Base-by-base conservation (phyloP, 2,888 invertebrate genomes). In the Helicoverpa assulta region DNA sequence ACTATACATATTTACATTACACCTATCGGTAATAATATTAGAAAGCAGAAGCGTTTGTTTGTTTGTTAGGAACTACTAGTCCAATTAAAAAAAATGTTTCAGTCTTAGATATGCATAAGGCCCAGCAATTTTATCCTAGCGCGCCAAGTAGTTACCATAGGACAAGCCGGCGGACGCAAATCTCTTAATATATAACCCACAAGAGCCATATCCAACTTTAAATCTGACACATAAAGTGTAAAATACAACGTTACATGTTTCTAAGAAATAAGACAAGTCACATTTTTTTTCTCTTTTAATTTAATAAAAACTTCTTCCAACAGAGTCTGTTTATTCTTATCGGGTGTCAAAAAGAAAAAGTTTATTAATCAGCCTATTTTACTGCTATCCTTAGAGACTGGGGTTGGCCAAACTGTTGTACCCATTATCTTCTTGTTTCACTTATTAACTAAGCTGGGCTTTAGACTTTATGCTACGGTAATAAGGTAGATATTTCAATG, bases 331-430 rank as follows among this genome's bases (percentile, higher is more conserved):
- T 68, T 54, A 54, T 67, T 68, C 58, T 76, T 73, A 79, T 79
- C 76, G 60, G 62, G 72, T 73, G 82, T 67, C 68, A 50, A 47
- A 57, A 57, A 58, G 51, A 67, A 60, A 78, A 81, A 75, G 57
- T 82, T 75, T 73, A 70, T 60, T 82, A 72, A 78, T 81, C 79
- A 64, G 67, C 51, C 52, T 47, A 67, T 79, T 70, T 79, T 70
- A 80, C 62, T 74, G 56, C 67, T 63, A 54, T 67, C 82, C 61
- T 58, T 10, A 5, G 40, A 19, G 82, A 71, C 26, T 47, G 26
- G 19, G 26, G 33, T 29, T 53, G 56, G 62, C 60, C 67, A 67
- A 54, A 57, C 55, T 21, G 21, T 55, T 82, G 62, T 71, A 68
- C 71, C 73, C 19, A 67, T 71, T 67, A 72, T 70, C 26, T 59